Base-by-base conservation (phyloP, 1,140 invertebrate species). In the Harlomillsia oculata region DNA sequence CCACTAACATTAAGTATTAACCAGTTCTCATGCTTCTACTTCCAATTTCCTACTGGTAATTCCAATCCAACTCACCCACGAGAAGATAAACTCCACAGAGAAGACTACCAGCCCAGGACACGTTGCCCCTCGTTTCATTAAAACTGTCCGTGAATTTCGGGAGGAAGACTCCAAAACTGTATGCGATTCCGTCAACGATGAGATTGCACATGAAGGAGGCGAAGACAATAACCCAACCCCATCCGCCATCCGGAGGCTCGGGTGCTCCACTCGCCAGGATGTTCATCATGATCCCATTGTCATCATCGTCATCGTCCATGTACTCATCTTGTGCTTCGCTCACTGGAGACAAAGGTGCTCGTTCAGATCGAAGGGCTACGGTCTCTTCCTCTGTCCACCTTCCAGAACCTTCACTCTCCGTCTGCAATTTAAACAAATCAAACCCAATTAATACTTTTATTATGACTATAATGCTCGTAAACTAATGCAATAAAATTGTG, bases 131-230 rank as follows among this genome's bases (percentile, higher is more conserved):
- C n/a, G 85, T 83, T 67, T 85, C 85, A 41, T 81, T 80, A 70
- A 89, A 97, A 69, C 85, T 83, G 14, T 72, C 74, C 30, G 88
- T 83, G 56, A 96, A 85, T 67, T 87, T 82, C 14, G 78, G 75
- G 3, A 92, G 77, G 73, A 93, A 92, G 65, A 93, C 82, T 0
- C 90, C 90, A 68, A 94, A 95, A 4, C 88, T 91, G 72, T 94
- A 93, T 4, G 89, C 88, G 32, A 94, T 90, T 58, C 95, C 95
- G 70, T 99, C 95, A n/a, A 97, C 90, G 60, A 98, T 88, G 75
- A 98, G 84, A 78, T 98, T 97, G 71, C 92, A 95, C 80, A 97
- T 83, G 72, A 99, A 99, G 8, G 89, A 93, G 40, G 89, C 91
- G 65, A 94, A 82, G 26, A 97, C 93, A 58, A 98, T 84, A 71